These are phyloP conservation scores for Crioceris asparagi DNA, from an alignment of 2,888 invertebrate genomes.

Conservation along the genomic window DNA sequence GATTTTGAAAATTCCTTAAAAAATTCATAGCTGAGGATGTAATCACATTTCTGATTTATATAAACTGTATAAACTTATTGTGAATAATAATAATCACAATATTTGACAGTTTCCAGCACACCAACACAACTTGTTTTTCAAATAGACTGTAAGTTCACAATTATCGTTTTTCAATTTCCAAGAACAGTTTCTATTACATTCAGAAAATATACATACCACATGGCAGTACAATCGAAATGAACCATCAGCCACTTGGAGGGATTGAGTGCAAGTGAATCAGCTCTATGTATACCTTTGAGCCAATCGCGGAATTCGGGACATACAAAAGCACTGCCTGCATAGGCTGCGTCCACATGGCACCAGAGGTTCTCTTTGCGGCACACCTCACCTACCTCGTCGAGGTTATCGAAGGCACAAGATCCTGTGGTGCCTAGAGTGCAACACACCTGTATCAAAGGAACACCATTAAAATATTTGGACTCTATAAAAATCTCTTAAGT, in stretches of 20 bases:
- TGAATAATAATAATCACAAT: no score
- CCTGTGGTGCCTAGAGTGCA: slow-evolving; percentile 95
- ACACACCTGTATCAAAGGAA: slow-evolving; percentile 59
- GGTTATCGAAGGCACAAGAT: slow-evolving; percentile 90
- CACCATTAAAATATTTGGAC: not conserved
- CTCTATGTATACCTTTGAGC: slow-evolving; percentile 82
- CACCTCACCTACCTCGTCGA: slow-evolving; percentile 56
- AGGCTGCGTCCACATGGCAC: slow-evolving; percentile 97
- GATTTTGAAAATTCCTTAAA: no score
- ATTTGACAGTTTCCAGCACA: no score
- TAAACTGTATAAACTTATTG: no score
- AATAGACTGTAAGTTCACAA: no score
- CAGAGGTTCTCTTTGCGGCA: slow-evolving; percentile 76
- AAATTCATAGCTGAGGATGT: no score
- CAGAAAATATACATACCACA: slow-evolving; percentile 65
- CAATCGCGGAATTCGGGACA: slow-evolving; percentile 92
- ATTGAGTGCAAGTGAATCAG: slow-evolving; percentile 94
- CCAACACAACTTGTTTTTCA: no score
- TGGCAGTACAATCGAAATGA: slow-evolving; percentile 96
- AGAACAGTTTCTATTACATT: no score
- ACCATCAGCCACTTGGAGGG: slow-evolving; percentile 99
- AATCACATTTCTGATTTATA: no score
- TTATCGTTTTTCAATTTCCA: no score
- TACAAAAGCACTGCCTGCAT: slow-evolving; percentile 91
- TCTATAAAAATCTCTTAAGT: no score